Conservation (phyloP, 30 jellyfish, hydroid and myxozoan species). For the Aurelia aurita complex sp. Pacific region DNA sequence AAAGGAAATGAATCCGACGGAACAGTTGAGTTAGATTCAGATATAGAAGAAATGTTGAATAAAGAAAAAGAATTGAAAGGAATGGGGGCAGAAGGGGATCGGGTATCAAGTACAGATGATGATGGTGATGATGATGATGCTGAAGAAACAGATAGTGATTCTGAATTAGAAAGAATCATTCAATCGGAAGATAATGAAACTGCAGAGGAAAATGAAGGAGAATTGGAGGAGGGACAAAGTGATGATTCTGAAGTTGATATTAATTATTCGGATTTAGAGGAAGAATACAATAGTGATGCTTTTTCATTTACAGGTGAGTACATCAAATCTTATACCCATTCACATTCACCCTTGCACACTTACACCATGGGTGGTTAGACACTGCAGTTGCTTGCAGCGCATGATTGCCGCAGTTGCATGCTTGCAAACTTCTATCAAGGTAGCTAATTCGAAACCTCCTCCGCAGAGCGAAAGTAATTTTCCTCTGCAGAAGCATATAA, state of each 20-base stretch:
- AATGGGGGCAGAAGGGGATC: neutral
- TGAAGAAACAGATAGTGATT: constrained; percentile 41
- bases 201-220: constrained; percentile 27
- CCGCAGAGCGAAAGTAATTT: no score
- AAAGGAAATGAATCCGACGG: constrained; percentile 20
- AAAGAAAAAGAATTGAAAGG: neutral
- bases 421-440: no score
- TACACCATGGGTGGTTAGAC: no score
- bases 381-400: no score
- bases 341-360: no score
- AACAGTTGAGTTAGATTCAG: constrained; percentile 27
- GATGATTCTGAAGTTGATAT: constrained; percentile 34
- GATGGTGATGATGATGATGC: constrained; percentile 39
- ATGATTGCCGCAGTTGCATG: no score
- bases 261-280: constrained; percentile 50
- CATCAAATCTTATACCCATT: neutral
- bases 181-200: constrained; percentile 32
- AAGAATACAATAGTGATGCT: constrained; percentile 50
- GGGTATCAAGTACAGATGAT: neutral
- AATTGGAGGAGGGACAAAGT: constrained; percentile 31
- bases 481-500: no score
- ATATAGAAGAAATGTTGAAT: constrained; percentile 26
- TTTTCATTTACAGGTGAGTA: constrained; percentile 55
- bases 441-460: no score
- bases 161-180: neutral